Conservation (phyloP, 2,113 vertebrate species). For the Chaetops frenatus region DNA sequence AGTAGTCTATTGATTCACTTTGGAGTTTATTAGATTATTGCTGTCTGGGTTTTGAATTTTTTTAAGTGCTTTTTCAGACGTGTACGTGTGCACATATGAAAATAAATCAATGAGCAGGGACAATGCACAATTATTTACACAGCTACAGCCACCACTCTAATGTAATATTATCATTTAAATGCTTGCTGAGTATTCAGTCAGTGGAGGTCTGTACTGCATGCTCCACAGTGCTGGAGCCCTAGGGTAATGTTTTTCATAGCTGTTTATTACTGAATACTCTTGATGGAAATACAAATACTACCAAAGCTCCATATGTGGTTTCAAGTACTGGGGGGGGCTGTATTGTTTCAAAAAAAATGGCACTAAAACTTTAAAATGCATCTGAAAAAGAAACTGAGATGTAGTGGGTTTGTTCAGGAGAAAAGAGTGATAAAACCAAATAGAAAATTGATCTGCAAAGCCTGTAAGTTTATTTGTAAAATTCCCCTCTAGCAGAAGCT, state of each 20-base stretch:
- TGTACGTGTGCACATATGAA: not conserved
- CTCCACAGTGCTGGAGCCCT: conserved; percentile 41
- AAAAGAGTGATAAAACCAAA: conserved; percentile 52
- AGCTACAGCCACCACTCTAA: conserved; percentile 33
- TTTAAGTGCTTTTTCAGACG: conserved; percentile 23
- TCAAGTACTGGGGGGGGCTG: not conserved
- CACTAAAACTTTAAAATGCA: conserved; percentile 38
- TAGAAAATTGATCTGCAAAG: conserved; percentile 66
- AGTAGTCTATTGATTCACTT: conserved; percentile 59
- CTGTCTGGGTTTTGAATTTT: conserved; percentile 44
- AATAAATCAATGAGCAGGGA: conserved; percentile 50
- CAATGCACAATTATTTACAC: conserved; percentile 58
- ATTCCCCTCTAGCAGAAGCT: conserved; percentile 52
- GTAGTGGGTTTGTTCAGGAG: not conserved
- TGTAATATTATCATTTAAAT: conserved; percentile 61
- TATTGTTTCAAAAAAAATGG: conserved; percentile 36
- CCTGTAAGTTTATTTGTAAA: conserved; percentile 67
- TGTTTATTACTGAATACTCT: conserved; percentile 65
- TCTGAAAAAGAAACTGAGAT: not conserved
- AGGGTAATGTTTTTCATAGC: conserved; percentile 51
- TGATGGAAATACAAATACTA: conserved; percentile 45
- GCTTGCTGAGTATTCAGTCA: conserved; percentile 44
- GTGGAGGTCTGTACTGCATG: conserved; percentile 38
- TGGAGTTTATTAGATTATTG: conserved; percentile 58
- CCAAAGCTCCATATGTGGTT: conserved; percentile 34